Conservation (phyloP, 1,140 invertebrate species). For the Camponotus pennsylvanicus region DNA sequence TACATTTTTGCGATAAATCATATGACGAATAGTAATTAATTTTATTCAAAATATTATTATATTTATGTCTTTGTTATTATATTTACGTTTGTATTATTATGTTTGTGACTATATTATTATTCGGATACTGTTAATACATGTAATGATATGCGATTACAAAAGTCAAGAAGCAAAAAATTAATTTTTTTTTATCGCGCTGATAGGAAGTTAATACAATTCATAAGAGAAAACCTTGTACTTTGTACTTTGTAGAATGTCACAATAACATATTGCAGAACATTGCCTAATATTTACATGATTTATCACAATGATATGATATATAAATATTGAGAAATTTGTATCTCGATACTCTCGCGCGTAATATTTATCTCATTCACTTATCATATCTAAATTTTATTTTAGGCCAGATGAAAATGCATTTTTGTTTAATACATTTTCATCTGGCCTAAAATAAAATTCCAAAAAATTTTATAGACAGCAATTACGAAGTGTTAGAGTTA, state of each 20-base stretch:
- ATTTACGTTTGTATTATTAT: not conserved
- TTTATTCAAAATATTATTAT: not conserved
- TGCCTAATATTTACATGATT: slow-evolving; percentile 23
- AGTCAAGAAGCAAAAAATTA: not conserved
- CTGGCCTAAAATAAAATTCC: not conserved
- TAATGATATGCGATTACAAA: slow-evolving; percentile 39
- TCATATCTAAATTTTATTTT: not conserved
- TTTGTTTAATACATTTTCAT: not conserved
- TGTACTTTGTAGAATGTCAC: not conserved
- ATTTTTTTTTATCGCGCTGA: not conserved
- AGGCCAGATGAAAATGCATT: not conserved
- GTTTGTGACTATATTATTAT: not conserved
- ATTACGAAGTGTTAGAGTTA: slow-evolving; percentile 9
- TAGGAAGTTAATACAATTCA: not conserved
- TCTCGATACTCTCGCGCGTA: too few species aligned
- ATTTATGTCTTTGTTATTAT: not conserved
- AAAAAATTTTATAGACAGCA: not conserved
- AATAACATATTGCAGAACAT: not conserved
- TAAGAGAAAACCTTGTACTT: not conserved
- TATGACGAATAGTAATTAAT: not conserved
- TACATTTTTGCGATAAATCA: not conserved
- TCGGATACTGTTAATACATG: not conserved
- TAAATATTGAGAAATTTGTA: not conserved
- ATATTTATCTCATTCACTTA: not conserved
- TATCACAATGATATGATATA: not conserved